Base-by-base conservation (phyloP, 2,888 invertebrate genomes). In the Synanthedon myopaeformis region DNA sequence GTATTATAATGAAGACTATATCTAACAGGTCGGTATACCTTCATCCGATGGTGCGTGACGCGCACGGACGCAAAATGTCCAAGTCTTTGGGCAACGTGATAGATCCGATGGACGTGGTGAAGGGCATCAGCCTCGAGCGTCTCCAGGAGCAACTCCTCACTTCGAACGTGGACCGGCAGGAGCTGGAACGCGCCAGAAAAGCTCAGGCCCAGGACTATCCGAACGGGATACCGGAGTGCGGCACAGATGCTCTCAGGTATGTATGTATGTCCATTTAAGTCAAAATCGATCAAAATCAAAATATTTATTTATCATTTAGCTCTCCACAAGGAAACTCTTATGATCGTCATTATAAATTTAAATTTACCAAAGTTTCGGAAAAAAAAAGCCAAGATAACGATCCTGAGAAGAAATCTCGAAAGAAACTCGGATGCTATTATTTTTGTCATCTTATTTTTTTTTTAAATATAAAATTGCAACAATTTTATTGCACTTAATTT, bases 11-110 rank as follows among this genome's bases (percentile, higher is more conserved):
- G n/a, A 13, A 14, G 3, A 45, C n/a, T 12, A n/a, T 28, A 1
- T 17, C 35, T 35, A 63, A 23, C 68, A 92, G 93, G 61, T 93
- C 97, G 84, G 92, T 99, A 0, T 96, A 96, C 70, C 89, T 99
- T 12, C 99, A 99, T 82, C 97, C 99, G 0, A 96, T 99, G 91
- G 94, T 99, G 1, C 92, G 99, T 54, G 99, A 99, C 82, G 96
- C 98, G 0, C 97, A 98, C 75, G 99, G 99, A 0, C 91, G 98
- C 54, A 99, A 99, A 87, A 99, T 99, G 99, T 98, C 97, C 63
- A 99, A 99, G 78, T 98, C 98, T 0, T 87, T 99, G 56, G 99
- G 99, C 54, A 99, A 99, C 76, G 98, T 99, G 3, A 95, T 99
- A 61, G 97, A 98, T 82, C 99, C 99, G 0, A 91, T 98, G 80